Base-by-base conservation (phyloP, 2,797 vertebrate genomes). In the Nasua narica region DNA sequence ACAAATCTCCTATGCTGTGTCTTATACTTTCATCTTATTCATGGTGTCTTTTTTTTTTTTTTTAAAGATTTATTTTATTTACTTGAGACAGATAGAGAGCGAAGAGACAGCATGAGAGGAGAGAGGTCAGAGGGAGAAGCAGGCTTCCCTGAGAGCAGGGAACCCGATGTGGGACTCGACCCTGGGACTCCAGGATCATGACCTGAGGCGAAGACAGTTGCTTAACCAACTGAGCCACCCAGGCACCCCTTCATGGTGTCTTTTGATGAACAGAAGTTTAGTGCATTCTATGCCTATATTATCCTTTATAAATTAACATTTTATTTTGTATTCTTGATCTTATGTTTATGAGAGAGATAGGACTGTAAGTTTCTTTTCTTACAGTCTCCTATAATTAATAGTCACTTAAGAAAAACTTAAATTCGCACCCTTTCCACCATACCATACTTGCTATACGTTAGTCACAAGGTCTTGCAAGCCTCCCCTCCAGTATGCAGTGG, bases 251-350 rank as follows among this genome's bases (percentile, higher is more conserved):
- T 67, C 70, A 58, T 27, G 52, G 21, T 77, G 12, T 56, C 35
- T 86, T 94, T 79, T 77, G 76, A 50, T 58, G 27, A 92, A 69
- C 13, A 56, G 19, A 88, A 43, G 60, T 43, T 70, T 85, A 37
- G 54, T 25, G 74, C 27, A 84, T 85, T 62, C 70, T 95, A 54
- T 93, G 48, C 25, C 25, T 67, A 65, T 56, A 79, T 65, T 60
- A 76, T 69, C 46, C 72, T 87, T 79, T 58, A 37, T 84, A 79
- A 65, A 37, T 27, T 67, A 93, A 60, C 72, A 82, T 69, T 92
- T 91, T 69, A 96, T 72, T 97, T 94, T 84, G 18, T 6, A 72
- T 81, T 92, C 92, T 90, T 88, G 3, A 69, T 92, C 46, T 50
- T 76, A 78, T 77, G 5, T 78, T 95, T 92, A 69, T 82, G 52